Evolutionary conservation across 2,113 vertebrate genomes (phyloP).

Genomic region (Tragelaphus imberbis): DNA sequence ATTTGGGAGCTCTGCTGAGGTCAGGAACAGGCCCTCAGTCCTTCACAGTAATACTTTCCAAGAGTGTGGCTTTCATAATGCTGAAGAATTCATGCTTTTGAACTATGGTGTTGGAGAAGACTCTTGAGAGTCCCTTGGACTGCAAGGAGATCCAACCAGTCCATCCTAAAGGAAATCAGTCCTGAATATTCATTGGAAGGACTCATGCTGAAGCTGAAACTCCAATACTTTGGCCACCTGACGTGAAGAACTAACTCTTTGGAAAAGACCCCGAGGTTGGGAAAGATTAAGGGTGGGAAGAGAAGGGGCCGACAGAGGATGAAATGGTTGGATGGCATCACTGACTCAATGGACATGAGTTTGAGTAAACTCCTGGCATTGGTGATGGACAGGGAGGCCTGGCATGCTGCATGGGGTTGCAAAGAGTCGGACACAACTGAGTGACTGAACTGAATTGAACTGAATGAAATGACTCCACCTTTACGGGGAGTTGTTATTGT

Average conservation of each 20-base stretch:
- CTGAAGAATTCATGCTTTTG: background rate
- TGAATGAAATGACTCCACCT: background rate
- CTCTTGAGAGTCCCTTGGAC: background rate
- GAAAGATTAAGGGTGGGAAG: background rate
- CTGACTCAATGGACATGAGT: background rate
- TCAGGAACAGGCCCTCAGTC: background rate
- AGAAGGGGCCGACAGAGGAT: background rate
- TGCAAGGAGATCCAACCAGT: background rate
- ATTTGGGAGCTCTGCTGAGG: background rate
- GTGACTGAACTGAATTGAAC: background rate
- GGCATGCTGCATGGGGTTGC: accelerated
- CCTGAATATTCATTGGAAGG: background rate
- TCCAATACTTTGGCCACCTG: background rate
- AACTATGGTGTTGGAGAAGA: background rate
- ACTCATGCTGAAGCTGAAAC: background rate
- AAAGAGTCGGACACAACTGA: accelerated
- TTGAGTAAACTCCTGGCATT: background rate
- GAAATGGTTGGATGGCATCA: background rate
- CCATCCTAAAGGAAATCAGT: background rate
- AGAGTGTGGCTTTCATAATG: background rate
- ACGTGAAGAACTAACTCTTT: background rate
- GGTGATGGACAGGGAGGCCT: background rate
- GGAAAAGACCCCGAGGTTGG: background rate
- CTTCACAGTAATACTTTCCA: background rate
- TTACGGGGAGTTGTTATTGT: background rate